A percentile compares a stretch with the other conserved stretches of the same genome.
These are phyloP conservation scores for Propithecus deckenii DNA, from an alignment of 2,797 vertebrate genomes.

Conservation along the genomic window DNA sequence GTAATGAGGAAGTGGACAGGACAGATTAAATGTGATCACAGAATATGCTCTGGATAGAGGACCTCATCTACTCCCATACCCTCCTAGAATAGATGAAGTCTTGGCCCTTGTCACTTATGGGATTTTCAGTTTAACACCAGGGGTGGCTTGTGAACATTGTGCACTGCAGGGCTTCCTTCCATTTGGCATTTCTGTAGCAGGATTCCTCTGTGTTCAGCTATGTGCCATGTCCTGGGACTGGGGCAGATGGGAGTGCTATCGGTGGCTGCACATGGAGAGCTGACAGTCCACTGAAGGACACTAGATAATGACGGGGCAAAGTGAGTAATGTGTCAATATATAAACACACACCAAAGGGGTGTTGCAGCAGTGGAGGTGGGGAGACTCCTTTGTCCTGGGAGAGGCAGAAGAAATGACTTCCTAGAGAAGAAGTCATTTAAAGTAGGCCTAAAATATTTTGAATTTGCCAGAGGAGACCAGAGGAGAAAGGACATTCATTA, in stretches of 20 bases:
- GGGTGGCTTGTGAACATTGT: not conserved
- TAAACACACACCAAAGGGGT: not conserved
- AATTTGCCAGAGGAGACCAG: not conserved
- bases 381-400: not conserved
- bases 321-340: not conserved
- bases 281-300: not conserved
- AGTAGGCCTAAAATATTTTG: not conserved
- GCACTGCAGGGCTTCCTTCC: not conserved
- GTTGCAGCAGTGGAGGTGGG: not conserved
- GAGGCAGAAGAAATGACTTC: not conserved
- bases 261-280: not conserved
- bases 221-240: not conserved
- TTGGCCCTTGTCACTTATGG: not conserved
- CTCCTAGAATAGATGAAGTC: not conserved
- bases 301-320: fast-evolving
- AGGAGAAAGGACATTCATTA: not conserved
- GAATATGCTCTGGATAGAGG: not conserved
- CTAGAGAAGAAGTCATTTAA: not conserved
- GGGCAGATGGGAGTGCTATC: fast-evolving
- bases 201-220: not conserved
- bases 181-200: not conserved
- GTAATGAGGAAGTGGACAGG: not conserved
- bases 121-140: not conserved
- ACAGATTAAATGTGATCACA: not conserved
- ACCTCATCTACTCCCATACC: not conserved